Percentiles rank a stretch among this genome's conserved stretches.
These are phyloP conservation scores for Aegithalos caudatus DNA, from an alignment of 2,113 vertebrate genomes.

Conservation along the genomic window DNA sequence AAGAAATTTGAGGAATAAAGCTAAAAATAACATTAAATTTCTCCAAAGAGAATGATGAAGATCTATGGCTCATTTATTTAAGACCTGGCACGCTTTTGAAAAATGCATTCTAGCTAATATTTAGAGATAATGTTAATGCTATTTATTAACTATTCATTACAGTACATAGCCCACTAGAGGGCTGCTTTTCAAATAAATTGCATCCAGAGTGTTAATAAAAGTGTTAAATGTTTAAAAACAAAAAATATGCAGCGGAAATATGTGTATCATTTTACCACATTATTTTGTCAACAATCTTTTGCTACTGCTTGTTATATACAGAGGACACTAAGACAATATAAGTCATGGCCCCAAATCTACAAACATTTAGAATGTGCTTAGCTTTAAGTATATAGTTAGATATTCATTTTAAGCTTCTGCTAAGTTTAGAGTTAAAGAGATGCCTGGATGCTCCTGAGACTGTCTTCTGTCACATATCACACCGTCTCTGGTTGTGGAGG, in stretches of 20 bases:
- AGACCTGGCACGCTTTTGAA: constrained; percentile 22
- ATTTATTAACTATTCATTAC: constrained; percentile 61
- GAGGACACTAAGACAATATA: not conserved
- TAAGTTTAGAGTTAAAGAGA: constrained; percentile 18
- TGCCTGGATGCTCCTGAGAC: constrained; percentile 5
- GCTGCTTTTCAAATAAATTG: constrained; percentile 62
- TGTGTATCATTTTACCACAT: not conserved
- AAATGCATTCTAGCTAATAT: constrained; percentile 47
- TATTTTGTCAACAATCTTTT: not conserved
- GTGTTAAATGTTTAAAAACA: not conserved
- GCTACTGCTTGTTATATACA: not conserved
- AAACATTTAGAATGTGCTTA: not conserved
- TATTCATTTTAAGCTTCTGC: not conserved
- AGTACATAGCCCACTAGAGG: constrained; percentile 57
- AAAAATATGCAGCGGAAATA: not conserved
- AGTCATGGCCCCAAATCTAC: not conserved
- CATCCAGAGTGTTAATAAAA: constrained; percentile 38
- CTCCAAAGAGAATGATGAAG: not conserved
- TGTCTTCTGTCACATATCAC: constrained; percentile 59
- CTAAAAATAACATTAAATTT: constrained; percentile 31
- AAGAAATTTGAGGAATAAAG: not conserved
- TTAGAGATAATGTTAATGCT: constrained; percentile 37
- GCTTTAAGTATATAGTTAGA: not conserved
- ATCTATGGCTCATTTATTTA: constrained; percentile 44
- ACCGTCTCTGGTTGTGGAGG: not conserved